phyloP scores from a whole-genome alignment of 1,140 invertebrate species.

The Spodoptera frugiperda region DNA sequence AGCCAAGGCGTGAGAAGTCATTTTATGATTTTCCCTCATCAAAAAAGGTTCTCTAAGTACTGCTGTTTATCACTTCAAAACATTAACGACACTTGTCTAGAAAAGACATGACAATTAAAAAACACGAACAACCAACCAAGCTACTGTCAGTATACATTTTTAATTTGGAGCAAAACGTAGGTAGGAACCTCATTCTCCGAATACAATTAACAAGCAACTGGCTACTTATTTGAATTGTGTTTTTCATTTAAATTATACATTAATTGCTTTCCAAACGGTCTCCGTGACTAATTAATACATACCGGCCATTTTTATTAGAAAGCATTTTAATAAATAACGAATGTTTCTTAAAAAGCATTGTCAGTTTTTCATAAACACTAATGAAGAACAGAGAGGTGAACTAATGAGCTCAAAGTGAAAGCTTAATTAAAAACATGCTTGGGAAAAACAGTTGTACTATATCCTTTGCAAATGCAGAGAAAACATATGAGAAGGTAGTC shows the following conservation, averaged over 20 bases:
- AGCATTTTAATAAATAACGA: constrained; percentile 13
- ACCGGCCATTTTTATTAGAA: not conserved
- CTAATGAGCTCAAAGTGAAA: constrained; percentile 33
- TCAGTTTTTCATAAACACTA: constrained; percentile 7
- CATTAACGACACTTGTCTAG: no score
- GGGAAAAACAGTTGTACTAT: not conserved
- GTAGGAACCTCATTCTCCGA: not conserved
- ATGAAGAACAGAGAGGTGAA: not conserved
- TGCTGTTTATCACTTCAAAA: no score
- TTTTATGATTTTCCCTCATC: no score
- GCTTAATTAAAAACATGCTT: constrained; percentile 19
- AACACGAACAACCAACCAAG: no score
- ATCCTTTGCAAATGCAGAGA: not conserved
- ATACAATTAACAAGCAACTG: constrained; percentile 9
- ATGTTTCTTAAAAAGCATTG: constrained; percentile 1
- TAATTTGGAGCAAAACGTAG: not conserved
- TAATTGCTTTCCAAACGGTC: constrained; percentile 17
- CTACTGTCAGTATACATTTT: no score
- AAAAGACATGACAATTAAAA: no score
- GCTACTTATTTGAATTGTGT: not conserved
- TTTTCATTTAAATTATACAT: constrained; percentile 6
- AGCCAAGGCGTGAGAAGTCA: no score
- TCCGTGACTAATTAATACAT: constrained; percentile 15
- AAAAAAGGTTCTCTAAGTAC: no score
- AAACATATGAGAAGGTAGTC: not conserved